phyloP scores from a whole-genome alignment of 2,888 invertebrate genomes.

The Anoplius nigerrimus region DNA sequence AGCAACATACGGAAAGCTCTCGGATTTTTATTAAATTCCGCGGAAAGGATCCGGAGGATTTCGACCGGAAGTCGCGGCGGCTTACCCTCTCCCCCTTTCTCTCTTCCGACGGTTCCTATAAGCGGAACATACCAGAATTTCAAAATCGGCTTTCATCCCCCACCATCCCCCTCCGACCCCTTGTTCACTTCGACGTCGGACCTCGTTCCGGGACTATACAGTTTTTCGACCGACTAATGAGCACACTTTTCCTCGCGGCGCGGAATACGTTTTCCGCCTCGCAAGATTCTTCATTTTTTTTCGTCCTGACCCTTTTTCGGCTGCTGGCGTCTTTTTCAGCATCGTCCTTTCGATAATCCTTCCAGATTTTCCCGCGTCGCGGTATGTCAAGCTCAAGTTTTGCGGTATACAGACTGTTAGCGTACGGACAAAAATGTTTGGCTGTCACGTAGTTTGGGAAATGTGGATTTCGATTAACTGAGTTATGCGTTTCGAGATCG shows the following conservation, averaged over 20 bases:
- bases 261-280: neutral
- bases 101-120: constrained; percentile 5
- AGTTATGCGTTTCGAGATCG: no score
- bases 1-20: constrained; percentile 32
- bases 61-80: constrained; percentile 31
- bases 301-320: neutral
- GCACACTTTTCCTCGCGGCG: no score
- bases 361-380: neutral
- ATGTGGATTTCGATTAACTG: no score
- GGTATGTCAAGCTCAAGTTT: no score
- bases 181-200: no score
- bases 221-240: no score
- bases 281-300: neutral
- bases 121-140: constrained; percentile 1
- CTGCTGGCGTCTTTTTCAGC: neutral
- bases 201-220: no score
- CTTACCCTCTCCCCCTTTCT: constrained; percentile 18
- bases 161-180: no score
- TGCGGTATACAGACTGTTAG: no score
- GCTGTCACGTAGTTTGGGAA: no score
- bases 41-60: constrained; percentile 17
- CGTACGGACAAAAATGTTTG: no score
- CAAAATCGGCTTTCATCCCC: neutral
- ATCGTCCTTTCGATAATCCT: neutral
- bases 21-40: constrained; percentile 52